phyloP scores from a whole-genome alignment of 2,888 invertebrate genomes.

The Orchesella flavescens region DNA sequence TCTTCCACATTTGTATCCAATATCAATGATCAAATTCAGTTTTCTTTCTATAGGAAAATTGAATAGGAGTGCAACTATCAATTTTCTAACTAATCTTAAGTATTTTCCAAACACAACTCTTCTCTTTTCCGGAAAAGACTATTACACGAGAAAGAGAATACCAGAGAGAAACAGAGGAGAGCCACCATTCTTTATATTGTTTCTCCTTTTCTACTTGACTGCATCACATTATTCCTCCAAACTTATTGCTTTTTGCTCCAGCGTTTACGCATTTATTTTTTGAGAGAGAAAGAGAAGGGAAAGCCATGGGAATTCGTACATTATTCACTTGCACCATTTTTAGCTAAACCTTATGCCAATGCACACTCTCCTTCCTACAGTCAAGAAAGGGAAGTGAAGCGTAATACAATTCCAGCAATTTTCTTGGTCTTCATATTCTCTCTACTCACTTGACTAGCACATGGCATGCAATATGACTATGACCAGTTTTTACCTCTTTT shows the following conservation, averaged over 20 bases:
- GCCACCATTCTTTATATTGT: background rate
- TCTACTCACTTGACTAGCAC: constrained; percentile 13
- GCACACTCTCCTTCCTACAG: background rate
- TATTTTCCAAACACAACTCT: too few species aligned
- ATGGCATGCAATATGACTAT: constrained; percentile 54
- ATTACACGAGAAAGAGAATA: background rate
- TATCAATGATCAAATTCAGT: too few species aligned
- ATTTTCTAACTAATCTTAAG: too few species aligned
- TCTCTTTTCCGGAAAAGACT: background rate
- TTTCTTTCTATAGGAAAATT: too few species aligned
- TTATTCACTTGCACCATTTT: constrained; percentile 53
- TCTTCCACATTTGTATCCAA: too few species aligned
- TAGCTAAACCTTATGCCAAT: background rate
- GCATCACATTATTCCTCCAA: constrained; percentile 57
- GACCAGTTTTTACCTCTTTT: too few species aligned
- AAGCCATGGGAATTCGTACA: constrained; percentile 55
- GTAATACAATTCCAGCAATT: constrained; percentile 40
- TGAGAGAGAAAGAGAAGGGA: constrained; percentile 29
- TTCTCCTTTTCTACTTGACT: constrained; percentile 46
- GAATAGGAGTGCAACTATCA: too few species aligned
- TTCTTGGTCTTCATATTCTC: constrained; percentile 37
- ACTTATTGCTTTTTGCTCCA: constrained; percentile 57
- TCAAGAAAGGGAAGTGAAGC: too few species aligned
- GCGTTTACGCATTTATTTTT: constrained; percentile 27
- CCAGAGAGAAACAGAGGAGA: constrained; percentile 35